phyloP scores from a whole-genome alignment of 2,888 invertebrate genomes.

The Crematogaster levior region DNA sequence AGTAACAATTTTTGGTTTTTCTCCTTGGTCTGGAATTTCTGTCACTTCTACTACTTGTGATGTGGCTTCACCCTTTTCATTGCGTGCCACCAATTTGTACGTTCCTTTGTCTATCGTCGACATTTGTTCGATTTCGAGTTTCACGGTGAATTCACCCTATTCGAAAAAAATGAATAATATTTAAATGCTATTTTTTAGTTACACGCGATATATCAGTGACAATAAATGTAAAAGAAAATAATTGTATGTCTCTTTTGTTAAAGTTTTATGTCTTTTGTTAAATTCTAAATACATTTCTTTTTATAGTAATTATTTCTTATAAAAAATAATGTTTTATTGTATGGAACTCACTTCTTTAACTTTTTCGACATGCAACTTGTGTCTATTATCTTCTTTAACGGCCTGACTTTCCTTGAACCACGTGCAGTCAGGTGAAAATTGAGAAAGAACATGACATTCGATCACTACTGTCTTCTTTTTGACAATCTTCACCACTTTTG shows the following conservation, averaged over 20 bases:
- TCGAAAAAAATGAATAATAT: conserved; percentile 11
- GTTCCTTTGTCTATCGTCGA: conserved; percentile 93
- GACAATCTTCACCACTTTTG: conserved; percentile 95
- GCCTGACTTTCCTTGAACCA: conserved; percentile 96
- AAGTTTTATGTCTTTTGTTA: too few relatives aligned
- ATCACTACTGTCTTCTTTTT: conserved; percentile 97
- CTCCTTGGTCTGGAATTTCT: conserved; percentile 92
- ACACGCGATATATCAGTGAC: not conserved
- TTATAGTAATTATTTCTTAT: not conserved
- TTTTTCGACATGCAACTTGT: conserved; percentile 92
- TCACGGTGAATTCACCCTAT: conserved; percentile 95
- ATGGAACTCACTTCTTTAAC: conserved; percentile 89
- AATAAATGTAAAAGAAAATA: not conserved
- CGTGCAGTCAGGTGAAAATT: conserved; percentile 96
- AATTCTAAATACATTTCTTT: not conserved
- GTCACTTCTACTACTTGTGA: conserved; percentile 95
- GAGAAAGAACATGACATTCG: conserved; percentile 97
- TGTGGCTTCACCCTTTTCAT: conserved; percentile 96
- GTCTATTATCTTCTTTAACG: conserved; percentile 92
- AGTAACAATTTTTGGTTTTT: conserved; percentile 93
- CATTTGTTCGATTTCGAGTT: conserved; percentile 95
- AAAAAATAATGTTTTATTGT: not conserved
- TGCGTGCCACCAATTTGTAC: conserved; percentile 96
- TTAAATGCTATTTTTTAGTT: not conserved
- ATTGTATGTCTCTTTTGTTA: not conserved